Conservation (phyloP, 1,140 invertebrate genomes). For the Drosophila setifemur region DNA sequence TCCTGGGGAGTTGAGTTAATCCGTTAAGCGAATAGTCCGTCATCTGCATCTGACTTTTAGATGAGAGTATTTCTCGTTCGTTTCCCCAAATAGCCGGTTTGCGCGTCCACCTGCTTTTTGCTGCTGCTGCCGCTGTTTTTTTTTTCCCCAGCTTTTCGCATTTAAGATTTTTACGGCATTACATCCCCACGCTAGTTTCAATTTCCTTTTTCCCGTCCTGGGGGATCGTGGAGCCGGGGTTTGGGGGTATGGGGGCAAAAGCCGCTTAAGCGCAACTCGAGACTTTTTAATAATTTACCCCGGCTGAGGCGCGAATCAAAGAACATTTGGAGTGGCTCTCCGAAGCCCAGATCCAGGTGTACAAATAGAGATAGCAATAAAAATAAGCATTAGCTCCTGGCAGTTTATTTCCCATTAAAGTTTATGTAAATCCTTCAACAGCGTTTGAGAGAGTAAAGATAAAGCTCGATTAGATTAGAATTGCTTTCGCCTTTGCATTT, state of each 20-base stretch:
- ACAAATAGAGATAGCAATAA: constrained; percentile 52
- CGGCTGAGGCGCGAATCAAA: constrained; percentile 52
- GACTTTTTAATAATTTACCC: constrained; percentile 74
- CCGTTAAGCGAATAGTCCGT: constrained; percentile 6
- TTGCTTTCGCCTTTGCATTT: constrained; percentile 20
- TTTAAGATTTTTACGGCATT: constrained; percentile 46
- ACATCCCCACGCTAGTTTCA: constrained; percentile 24
- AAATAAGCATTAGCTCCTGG: constrained; percentile 41
- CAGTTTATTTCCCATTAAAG: constrained; percentile 28
- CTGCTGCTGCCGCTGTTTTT: neutral
- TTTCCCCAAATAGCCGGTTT: neutral
- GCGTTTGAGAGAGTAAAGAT: neutral
- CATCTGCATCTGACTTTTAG: neutral
- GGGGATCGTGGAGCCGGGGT: too few relatives aligned
- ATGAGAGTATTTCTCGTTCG: constrained; percentile 18
- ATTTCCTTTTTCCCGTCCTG: constrained; percentile 41
- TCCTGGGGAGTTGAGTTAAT: constrained; percentile 15
- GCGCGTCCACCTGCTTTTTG: neutral
- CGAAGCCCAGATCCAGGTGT: constrained; percentile 44
- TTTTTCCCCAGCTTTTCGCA: constrained; percentile 13
- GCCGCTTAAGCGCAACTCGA: constrained; percentile 66
- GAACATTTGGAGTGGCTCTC: constrained; percentile 39
- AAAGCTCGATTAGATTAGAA: constrained; percentile 7
- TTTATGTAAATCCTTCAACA: constrained; percentile 45
- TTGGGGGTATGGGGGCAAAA: too few relatives aligned